Percentiles rank a stretch among this genome's conserved stretches.
These are phyloP conservation scores for Caenorhabditis sp. DNA, from an alignment of 2,888 invertebrate genomes.

Conservation along the genomic window DNA sequence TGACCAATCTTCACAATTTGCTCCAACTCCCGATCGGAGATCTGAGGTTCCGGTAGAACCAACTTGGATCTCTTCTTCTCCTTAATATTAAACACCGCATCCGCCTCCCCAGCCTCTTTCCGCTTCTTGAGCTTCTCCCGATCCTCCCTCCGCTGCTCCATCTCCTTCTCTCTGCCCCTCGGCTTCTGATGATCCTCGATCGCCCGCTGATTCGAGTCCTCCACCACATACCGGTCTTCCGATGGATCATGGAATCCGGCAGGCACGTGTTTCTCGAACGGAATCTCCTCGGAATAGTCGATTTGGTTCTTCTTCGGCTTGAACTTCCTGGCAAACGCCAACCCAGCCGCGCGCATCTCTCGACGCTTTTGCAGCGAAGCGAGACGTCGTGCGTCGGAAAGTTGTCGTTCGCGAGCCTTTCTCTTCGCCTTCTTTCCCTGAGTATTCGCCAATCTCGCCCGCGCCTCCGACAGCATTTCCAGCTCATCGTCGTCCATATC, in stretches of 20 bases:
- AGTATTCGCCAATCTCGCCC: constrained; percentile 98
- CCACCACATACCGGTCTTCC: constrained; percentile 87
- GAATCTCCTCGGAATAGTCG: constrained; percentile 93
- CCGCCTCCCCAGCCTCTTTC: constrained; percentile 88
- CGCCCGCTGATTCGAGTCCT: constrained; percentile 71
- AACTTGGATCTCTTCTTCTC: constrained; percentile 87
- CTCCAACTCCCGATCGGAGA: constrained; percentile 90
- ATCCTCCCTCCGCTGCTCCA: constrained; percentile 94
- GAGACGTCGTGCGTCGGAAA: constrained; percentile 96
- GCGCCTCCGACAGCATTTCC: constrained; percentile 99
- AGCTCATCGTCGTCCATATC: constrained; percentile 99
- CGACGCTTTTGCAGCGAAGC: constrained; percentile 98
- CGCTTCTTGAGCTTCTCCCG: constrained; percentile 94
- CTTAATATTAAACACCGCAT: constrained; percentile 84
- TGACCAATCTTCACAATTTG: constrained; percentile 88
- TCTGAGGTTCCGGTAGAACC: constrained; percentile 96
- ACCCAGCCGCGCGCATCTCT: constrained; percentile 97
- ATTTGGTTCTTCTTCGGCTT: constrained; percentile 84
- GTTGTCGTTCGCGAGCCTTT: constrained; percentile 95
- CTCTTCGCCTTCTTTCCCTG: constrained; percentile 89
- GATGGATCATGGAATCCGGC: constrained; percentile 95
- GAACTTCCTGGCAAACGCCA: constrained; percentile 84
- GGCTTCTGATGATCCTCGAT: constrained; percentile 76
- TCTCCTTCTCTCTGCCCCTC: constrained; percentile 74
- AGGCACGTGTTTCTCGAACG: constrained; percentile 88